Conservation (phyloP, 2,797 vertebrate species). For the Pygocentrus nattereri region DNA sequence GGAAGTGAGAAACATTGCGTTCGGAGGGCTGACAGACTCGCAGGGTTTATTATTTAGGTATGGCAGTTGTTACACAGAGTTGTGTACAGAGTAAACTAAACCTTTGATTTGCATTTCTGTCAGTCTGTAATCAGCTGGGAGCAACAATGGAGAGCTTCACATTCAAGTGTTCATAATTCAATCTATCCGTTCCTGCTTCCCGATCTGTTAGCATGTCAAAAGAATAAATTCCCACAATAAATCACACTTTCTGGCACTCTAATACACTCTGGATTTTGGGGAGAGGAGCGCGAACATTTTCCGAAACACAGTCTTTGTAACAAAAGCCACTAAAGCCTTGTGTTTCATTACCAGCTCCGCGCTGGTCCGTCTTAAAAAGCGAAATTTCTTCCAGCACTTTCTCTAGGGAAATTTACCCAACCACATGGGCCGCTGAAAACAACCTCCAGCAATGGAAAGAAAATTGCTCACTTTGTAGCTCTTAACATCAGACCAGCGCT, state of each 20-base stretch:
- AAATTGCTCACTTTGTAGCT: constrained; percentile 28
- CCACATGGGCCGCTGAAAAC: constrained; percentile 44
- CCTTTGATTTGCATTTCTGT: constrained; percentile 8
- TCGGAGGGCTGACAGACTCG: neutral
- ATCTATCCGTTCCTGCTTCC: constrained; percentile 22
- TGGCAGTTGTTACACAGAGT: neutral
- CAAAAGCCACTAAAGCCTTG: constrained; percentile 30
- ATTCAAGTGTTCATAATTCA: constrained; percentile 33
- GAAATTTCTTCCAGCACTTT: constrained; percentile 39
- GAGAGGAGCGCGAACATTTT: constrained; percentile 31
- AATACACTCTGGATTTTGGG: constrained; percentile 20
- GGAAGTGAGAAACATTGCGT: neutral
- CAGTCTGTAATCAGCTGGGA: neutral
- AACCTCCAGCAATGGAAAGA: constrained; percentile 40
- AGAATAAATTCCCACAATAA: neutral
- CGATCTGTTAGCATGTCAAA: constrained; percentile 31
- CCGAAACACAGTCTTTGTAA: constrained; percentile 15
- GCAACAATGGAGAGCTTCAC: constrained; percentile 5
- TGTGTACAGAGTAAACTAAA: neutral
- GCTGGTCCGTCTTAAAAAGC: constrained; percentile 14
- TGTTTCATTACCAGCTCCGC: constrained; percentile 34
- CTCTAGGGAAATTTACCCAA: constrained; percentile 55
- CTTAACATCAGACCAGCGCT: constrained; percentile 21
- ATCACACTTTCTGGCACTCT: neutral
- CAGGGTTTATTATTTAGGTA: constrained; percentile 1